Conservation (phyloP, 2,888 invertebrate genomes). For the Micoletzkya japonica region DNA sequence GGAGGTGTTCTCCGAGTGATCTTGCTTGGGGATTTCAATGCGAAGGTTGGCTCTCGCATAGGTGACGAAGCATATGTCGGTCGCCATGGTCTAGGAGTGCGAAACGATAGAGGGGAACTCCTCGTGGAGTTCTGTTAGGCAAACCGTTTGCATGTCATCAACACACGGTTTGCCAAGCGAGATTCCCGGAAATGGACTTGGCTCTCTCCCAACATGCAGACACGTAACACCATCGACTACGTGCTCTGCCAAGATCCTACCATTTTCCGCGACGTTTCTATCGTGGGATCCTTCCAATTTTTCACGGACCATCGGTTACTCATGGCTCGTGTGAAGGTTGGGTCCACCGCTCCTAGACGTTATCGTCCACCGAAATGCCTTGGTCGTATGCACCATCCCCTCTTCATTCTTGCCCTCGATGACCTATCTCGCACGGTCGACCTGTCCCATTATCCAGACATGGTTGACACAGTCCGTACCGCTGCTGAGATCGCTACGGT, state of each 20-base stretch:
- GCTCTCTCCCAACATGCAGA: background rate
- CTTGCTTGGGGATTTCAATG: background rate
- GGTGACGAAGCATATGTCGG: background rate
- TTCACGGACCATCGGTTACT: background rate
- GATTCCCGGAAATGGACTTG: constrained; percentile 3
- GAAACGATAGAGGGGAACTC: background rate
- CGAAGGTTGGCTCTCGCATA: background rate
- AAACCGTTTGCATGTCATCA: background rate
- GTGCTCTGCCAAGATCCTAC: background rate
- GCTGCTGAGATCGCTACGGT: no score
- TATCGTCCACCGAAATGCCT: no score
- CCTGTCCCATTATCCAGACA: no score
- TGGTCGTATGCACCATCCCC: no score
- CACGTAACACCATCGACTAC: background rate
- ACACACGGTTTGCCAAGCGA: background rate
- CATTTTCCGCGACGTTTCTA: constrained; percentile 1
- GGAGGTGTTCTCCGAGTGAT: background rate
- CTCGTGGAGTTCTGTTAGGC: background rate
- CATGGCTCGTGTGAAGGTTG: constrained; percentile 1
- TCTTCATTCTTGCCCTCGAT: no score
- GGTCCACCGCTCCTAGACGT: no score
- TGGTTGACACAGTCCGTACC: no score
- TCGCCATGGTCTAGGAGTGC: background rate
- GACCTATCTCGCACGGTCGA: no score
- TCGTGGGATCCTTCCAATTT: background rate